A percentile compares a stretch with the other conserved stretches of the same genome.
phyloP scores from a whole-genome alignment of 2,113 vertebrate genomes.

The Pitta sordida region DNA sequence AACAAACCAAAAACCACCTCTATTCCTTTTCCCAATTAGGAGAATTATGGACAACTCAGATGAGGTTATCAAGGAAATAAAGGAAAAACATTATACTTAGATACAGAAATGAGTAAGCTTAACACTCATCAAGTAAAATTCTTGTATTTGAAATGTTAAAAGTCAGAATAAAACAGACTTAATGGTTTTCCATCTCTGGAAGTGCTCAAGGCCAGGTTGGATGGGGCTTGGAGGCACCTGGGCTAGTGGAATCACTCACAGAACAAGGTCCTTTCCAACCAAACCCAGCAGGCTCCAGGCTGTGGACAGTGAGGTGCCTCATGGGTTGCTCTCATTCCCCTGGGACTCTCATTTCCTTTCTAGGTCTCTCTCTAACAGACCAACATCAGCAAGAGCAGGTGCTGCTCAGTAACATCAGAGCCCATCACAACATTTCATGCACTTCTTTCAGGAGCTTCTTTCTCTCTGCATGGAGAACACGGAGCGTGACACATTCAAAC shows the following conservation, averaged over 20 bases:
- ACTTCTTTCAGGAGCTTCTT: background rate
- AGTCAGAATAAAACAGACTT: background rate
- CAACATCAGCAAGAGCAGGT: background rate
- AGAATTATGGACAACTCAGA: background rate
- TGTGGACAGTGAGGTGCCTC: fast-evolving
- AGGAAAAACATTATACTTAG: background rate
- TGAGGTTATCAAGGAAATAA: background rate
- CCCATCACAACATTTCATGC: background rate
- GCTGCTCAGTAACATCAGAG: fast-evolving
- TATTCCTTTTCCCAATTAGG: background rate
- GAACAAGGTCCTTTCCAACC: background rate
- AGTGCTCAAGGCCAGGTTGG: background rate
- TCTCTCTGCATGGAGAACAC: background rate
- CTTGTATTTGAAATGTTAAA: background rate
- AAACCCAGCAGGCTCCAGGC: background rate
- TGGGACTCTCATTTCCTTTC: background rate
- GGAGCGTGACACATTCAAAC: background rate
- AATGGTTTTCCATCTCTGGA: background rate
- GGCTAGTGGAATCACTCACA: background rate
- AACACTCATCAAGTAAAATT: background rate
- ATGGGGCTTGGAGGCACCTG: background rate
- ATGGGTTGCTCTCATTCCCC: background rate
- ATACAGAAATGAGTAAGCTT: background rate
- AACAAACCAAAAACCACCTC: background rate
- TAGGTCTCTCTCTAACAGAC: background rate